Evolutionary conservation across 1,140 invertebrate species (phyloP).

Genomic region (Dendroctonus valens): DNA sequence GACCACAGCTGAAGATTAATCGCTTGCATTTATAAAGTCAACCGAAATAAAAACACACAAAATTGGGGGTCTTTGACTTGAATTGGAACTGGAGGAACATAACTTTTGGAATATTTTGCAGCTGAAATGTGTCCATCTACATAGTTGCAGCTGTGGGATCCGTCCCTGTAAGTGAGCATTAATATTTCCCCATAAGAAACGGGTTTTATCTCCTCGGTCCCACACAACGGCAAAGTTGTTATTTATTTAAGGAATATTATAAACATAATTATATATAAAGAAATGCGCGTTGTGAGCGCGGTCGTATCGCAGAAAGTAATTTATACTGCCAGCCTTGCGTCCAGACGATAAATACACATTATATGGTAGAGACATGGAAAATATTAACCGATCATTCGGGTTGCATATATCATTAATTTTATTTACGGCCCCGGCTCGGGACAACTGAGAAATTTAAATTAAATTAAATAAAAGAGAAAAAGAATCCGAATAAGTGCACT

Average conservation of each 20-base stretch:
- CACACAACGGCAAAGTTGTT: slow-evolving; percentile 15
- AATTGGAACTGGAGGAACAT: no score
- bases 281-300: slow-evolving; percentile 20
- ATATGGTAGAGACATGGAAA: slow-evolving; percentile 19
- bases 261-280: slow-evolving; percentile 31
- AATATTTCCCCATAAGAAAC: slow-evolving; percentile 22
- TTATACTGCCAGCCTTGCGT: slow-evolving; percentile 18
- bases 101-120: no score
- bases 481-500: no score
- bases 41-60: no score
- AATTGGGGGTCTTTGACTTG: no score
- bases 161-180: slow-evolving; percentile 8
- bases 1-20: no score
- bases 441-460: slow-evolving; percentile 20
- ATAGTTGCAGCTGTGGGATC: background rate
- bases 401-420: slow-evolving; percentile 18
- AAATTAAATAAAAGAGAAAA: slow-evolving; percentile 2
- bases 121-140: no score
- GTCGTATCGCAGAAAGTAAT: slow-evolving; percentile 25
- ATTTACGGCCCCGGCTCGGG: slow-evolving; percentile 10
- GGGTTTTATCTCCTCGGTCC: slow-evolving; percentile 21
- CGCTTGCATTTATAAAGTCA: no score
- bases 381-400: slow-evolving; percentile 27
- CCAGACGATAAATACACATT: slow-evolving; percentile 29
- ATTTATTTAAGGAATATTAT: slow-evolving; percentile 31